Evolutionary conservation across 2,113 vertebrate species (phyloP).

Genomic region (Varanus komodoensis): DNA sequence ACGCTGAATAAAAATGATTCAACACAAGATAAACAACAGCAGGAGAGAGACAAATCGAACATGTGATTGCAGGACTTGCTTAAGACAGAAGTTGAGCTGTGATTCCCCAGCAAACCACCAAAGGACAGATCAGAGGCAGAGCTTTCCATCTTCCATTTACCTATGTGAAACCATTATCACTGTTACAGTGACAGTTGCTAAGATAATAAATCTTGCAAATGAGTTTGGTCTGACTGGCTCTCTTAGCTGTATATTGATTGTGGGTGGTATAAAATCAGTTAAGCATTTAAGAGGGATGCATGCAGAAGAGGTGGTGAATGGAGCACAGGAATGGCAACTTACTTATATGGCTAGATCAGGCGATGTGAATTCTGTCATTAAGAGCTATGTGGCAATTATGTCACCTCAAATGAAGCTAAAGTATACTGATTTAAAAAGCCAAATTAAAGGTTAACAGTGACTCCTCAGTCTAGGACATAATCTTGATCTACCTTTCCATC

Average conservation of each 20-base stretch:
- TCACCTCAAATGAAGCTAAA: background rate
- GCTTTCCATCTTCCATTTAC: background rate
- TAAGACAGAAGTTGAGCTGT: conserved; percentile 12
- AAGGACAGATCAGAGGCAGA: background rate
- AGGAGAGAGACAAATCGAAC: conserved; percentile 20
- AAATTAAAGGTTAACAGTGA: background rate
- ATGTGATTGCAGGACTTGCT: background rate
- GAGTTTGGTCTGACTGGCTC: background rate
- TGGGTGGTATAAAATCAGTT: background rate
- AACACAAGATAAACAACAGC: background rate
- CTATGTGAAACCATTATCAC: background rate
- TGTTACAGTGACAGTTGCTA: background rate
- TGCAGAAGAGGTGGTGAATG: background rate
- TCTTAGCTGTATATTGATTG: background rate
- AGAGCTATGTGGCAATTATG: background rate
- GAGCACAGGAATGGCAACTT: background rate
- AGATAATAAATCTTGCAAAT: background rate
- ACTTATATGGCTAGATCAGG: background rate
- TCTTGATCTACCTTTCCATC: background rate
- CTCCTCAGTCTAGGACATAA: background rate
- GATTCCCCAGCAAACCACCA: background rate
- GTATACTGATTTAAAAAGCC: background rate
- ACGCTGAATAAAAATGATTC: background rate
- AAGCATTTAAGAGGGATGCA: background rate
- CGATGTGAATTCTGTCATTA: background rate